Evolutionary conservation across 1,140 invertebrate species (phyloP), one percentile per base, ranked within the genome.

Genomic region (Drosophila sproati): DNA sequence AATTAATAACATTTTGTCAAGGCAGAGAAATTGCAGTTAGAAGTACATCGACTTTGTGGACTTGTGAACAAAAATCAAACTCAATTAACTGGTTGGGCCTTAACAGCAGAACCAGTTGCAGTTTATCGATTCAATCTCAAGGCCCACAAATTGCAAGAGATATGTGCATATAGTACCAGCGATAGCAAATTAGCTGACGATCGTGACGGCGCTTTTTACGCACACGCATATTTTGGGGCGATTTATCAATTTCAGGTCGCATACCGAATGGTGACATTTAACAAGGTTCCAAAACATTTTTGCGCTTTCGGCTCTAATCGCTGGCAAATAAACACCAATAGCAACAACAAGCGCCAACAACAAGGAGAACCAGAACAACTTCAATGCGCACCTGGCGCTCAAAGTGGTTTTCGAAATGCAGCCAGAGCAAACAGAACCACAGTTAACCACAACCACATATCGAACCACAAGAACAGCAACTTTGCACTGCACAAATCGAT

Each of bases 1-100:
- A 89, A 88, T 88, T 88, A 85, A 89, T 88, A 89, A 89, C 85
- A 88, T 78, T 88, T 82, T 78, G 87, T 87, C 85, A 91, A 72
- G 45, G 43, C 67, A 80, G 82, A 83, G 78, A 90, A 87, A 90
- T 89, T 85, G 82, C 78, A 54, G 45, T 50, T 64, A 64, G 67
- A 56, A 41, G 8, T 48, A 51, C 10, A 31, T 45, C 48, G 50
- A 35, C 50, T 41, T 20, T 20, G 20, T 20, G 20, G 20, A 20
- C 20, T 20, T 20, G 20, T 20, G 20, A 20, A 51, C 47, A 28
- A 52, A 45, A 47, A 20, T 20, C 20, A 20, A 20, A 72, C 54
- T 70, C 59, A 75, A 71, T 78, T 61, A 78, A 60, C 61, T 63
- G 67, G 59, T 70, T 69, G 10, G 4, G 4, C 62, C 32, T 10